phyloP scores from a whole-genome alignment of 2,888 invertebrate species.

The Ochropleura leucogaster region DNA sequence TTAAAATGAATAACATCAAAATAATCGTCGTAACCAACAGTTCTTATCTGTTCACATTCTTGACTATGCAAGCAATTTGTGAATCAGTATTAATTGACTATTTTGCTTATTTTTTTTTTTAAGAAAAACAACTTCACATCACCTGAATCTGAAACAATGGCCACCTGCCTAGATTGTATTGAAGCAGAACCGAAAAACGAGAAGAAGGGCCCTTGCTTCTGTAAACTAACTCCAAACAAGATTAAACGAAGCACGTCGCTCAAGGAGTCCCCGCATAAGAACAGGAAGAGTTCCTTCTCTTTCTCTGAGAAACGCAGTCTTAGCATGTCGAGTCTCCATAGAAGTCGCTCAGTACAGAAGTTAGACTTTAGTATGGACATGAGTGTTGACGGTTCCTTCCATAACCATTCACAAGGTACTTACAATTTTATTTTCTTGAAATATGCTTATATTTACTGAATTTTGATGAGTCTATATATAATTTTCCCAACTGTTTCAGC shows the following conservation, averaged over 20 bases:
- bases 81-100: neutral
- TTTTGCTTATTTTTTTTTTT: conserved; percentile 64
- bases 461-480: conserved; percentile 8
- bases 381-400: conserved; percentile 87
- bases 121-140: conserved; percentile 87
- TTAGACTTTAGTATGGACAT: conserved; percentile 90
- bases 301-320: conserved; percentile 83
- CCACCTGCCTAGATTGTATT: conserved; percentile 82
- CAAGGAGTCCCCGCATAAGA: conserved; percentile 82
- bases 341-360: conserved; percentile 88
- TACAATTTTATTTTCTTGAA: neutral
- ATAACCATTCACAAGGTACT: conserved; percentile 82
- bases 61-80: neutral
- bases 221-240: conserved; percentile 81
- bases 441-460: neutral
- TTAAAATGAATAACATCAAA: neutral
- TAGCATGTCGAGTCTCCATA: conserved; percentile 84
- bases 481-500: conserved; percentile 68
- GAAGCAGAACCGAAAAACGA: conserved; percentile 71
- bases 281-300: conserved; percentile 76
- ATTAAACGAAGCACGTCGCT: conserved; percentile 82
- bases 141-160: conserved; percentile 85
- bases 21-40: neutral
- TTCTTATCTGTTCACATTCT: neutral
- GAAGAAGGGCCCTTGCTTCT: conserved; percentile 79